Evolutionary conservation across 2,888 invertebrate genomes (phyloP), one percentile per base, ranked within the genome.

Genomic region (Auanema freiburgensis): DNA sequence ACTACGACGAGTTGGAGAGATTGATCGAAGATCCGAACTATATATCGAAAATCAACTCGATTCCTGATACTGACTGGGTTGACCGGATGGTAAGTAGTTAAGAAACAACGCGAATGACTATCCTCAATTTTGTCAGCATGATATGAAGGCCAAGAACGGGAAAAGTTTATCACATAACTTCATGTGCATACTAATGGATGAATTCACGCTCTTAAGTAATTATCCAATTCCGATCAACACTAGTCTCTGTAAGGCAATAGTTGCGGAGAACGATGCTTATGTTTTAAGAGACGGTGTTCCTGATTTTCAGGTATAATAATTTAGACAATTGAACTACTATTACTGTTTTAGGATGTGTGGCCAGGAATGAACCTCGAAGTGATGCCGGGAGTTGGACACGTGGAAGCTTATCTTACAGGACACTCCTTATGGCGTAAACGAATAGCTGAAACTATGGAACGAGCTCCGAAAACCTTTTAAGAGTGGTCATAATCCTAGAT

Each of bases 161-260:
- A 57, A 66, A 21, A 6, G 61, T 1, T 49, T 65, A 10, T 58
- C 69, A 6, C 60, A 66, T 52, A 74, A 69, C 57, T 68, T 97
- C 83, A 96, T 97, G 96, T 87, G 92, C 55, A 94, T 95, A 0
- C 90, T 97, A 75, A 97, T 98, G 97, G 97, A 98, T 83, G 95
- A 97, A 85, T 97, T 94, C 84, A 98, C 97, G 0, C 95, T 96
- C 86, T 87, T 98, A 46, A 91, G 90, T 72, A 94, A 96, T 85
- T 98, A 94, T 83, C 90, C 92, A 1, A 87, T 90, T 16, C 88
- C 88, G 0, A 89, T 89, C 56, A 96, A 97, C 83, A 91, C 95
- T 0, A 90, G 90, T 11, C 87, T 96, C 57, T 91, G 93, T 65
- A 93, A 93, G 69, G 91, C 92, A 18, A 91, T 97, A 10, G 65